These are phyloP conservation scores for Nasonia oneida DNA, from an alignment of 2,888 invertebrate species.

Conservation along the genomic window DNA sequence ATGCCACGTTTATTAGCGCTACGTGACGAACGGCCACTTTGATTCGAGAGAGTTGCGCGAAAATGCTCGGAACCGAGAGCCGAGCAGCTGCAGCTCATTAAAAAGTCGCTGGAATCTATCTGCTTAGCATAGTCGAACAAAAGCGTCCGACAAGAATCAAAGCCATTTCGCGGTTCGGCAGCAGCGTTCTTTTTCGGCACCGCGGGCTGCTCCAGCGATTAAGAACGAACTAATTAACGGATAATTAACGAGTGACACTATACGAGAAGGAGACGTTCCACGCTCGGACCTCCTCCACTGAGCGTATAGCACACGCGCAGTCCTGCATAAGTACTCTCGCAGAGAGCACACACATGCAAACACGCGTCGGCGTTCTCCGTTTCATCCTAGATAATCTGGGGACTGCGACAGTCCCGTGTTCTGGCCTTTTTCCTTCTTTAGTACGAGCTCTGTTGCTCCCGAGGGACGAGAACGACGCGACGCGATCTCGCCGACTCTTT, in stretches of 20 bases:
- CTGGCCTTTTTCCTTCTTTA: constrained; percentile 63
- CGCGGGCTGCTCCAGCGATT: constrained; percentile 69
- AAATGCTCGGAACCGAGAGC: no score
- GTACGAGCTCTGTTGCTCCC: constrained; percentile 11
- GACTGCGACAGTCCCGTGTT: constrained; percentile 63
- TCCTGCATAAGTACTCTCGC: not conserved
- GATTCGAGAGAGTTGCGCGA: no score
- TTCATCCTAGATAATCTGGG: constrained; percentile 67
- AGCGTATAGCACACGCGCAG: constrained; percentile 29
- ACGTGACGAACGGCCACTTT: no score
- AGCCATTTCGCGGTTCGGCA: not conserved
- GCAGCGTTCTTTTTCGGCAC: constrained; percentile 58
- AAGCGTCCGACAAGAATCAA: constrained; percentile 45
- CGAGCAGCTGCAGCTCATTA: constrained; percentile 5
- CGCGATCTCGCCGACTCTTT: constrained; percentile 49
- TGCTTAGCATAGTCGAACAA: constrained; percentile 30
- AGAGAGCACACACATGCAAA: constrained; percentile 43
- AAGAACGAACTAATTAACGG: constrained; percentile 77
- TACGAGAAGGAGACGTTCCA: constrained; percentile 73
- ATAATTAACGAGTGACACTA: constrained; percentile 78
- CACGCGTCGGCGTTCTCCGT: constrained; percentile 66
- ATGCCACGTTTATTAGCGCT: not conserved
- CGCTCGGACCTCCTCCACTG: constrained; percentile 54
- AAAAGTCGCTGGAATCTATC: constrained; percentile 29
- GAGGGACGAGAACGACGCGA: constrained; percentile 38